phyloP scores from a whole-genome alignment of 2,888 invertebrate genomes.

The Hydrotaea cyrtoneurina region DNA sequence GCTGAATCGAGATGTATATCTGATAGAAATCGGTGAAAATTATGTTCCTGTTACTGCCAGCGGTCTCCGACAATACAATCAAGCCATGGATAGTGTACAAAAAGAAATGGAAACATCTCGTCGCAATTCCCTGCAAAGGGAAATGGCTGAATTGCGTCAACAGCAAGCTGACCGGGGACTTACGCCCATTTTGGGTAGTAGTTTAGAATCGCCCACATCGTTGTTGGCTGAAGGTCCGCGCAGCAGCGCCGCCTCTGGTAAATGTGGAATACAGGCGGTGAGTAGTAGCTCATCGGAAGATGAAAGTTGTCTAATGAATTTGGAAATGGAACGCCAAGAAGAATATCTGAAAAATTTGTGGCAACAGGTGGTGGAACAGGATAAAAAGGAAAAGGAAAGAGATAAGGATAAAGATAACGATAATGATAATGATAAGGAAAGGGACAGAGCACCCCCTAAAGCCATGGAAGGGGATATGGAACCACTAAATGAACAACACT shows the following conservation, averaged over 20 bases:
- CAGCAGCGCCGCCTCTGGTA: constrained; percentile 19
- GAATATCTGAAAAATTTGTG: constrained; percentile 74
- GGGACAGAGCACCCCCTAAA: no score
- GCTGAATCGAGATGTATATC: constrained; percentile 93
- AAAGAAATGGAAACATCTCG: constrained; percentile 71
- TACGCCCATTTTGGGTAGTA: constrained; percentile 72
- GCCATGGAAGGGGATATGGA: constrained; percentile 6
- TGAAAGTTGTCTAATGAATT: constrained; percentile 71
- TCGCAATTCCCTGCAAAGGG: constrained; percentile 75
- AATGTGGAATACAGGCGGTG: constrained; percentile 73
- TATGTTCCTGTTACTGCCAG: constrained; percentile 96
- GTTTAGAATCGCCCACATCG: constrained; percentile 69
- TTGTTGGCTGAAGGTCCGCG: constrained; percentile 55
- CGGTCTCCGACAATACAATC: constrained; percentile 86
- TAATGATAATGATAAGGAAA: constrained; percentile 1
- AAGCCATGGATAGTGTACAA: constrained; percentile 71
- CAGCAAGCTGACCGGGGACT: constrained; percentile 70
- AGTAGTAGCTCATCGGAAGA: constrained; percentile 77
- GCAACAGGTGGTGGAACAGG: constrained; percentile 76
- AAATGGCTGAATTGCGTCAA: constrained; percentile 73
- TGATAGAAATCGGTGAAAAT: constrained; percentile 95
- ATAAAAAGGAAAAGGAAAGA: constrained; percentile 59
- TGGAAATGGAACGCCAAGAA: constrained; percentile 69
- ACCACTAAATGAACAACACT: constrained; percentile 3
- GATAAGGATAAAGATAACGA: constrained; percentile 7